Base-by-base conservation (phyloP, 2,888 invertebrate species). In the Bibio marci region DNA sequence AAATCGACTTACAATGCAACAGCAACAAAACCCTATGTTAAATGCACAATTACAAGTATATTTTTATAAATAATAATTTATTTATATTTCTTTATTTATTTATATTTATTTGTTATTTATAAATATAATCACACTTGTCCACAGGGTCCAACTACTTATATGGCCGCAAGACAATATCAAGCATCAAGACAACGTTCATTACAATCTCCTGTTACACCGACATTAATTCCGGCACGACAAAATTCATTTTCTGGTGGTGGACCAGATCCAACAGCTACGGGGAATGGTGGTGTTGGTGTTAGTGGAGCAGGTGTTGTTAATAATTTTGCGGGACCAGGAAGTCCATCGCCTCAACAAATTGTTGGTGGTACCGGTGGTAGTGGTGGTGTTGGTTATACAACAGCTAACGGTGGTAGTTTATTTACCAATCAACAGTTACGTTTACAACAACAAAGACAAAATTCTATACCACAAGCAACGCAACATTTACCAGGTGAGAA, bases 11-110 rank as follows among this genome's bases (percentile, higher is more conserved):
- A 71, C 73, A 41, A 66, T 76, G 43, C 78, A 80, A 52, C 80
- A 80, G 59, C 77, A 69, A 49, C 79, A 87, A 60, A 86, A 88
- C 64, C 85, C 88, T 25, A 86, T 90, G 86, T 70, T 90, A 52
- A 82, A 79, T 64, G 80, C 82, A 49, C 85, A 85, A 62, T 66
- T 85, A 51, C 78, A 79, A 55, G 82, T 82, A 64, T 71, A 72
- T 69, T n/a, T n/a, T n/a, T 22, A 8, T 22, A 22, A 22, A 8
- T 22, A 22, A 22, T 22, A 22, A 22, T 22, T 4, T 6, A 22
- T 22, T 22, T 22, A 8, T 6, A 22, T 22, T 22, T 22, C 5
- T 22, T 22, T 6, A 25, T 30, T 32, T 17, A 25, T 19, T 32
- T 32, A 22, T 15, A 40, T 6, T 26, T 25, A 38, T 27, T 35